These are phyloP conservation scores for Terebella lapidaria DNA, from an alignment of 2,888 invertebrate genomes.

Conservation along the genomic window DNA sequence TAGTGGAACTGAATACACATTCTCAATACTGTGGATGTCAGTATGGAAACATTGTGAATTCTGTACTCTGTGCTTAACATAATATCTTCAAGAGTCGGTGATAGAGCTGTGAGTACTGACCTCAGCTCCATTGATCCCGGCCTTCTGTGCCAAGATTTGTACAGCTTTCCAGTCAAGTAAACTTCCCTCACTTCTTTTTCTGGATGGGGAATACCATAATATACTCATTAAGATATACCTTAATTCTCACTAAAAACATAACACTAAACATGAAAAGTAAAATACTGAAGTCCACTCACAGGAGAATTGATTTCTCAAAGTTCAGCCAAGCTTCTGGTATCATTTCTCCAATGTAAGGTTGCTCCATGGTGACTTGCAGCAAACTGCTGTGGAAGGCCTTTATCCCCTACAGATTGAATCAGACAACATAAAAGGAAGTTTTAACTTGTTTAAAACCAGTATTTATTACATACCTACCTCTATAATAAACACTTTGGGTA, in stretches of 20 bases:
- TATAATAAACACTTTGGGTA: too few relatives aligned
- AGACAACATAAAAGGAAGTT: too few relatives aligned
- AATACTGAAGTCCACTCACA: too few relatives aligned
- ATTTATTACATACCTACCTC: too few relatives aligned
- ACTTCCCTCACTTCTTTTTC: constrained; percentile 15
- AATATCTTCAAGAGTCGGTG: too few relatives aligned
- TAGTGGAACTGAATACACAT: neutral
- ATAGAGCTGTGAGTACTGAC: constrained; percentile 4
- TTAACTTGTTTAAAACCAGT: too few relatives aligned
- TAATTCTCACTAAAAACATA: neutral
- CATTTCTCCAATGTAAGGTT: constrained; percentile 27
- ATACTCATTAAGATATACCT: too few relatives aligned
- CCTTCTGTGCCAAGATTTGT: constrained; percentile 14
- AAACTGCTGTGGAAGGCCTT: constrained; percentile 12
- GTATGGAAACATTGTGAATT: neutral
- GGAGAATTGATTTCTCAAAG: constrained; percentile 19
- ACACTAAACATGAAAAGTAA: too few relatives aligned
- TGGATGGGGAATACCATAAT: constrained; percentile 3
- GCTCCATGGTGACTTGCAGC: constrained; percentile 16
- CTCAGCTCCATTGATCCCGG: constrained; percentile 24
- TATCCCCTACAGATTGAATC: constrained; percentile 20
- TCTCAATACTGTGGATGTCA: neutral
- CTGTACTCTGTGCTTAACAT: too few relatives aligned
- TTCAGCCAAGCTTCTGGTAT: constrained; percentile 25
- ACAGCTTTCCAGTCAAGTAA: constrained; percentile 18